These are phyloP conservation scores for Sebastes oblongus DNA, from an alignment of 2,797 vertebrate species.

Conservation along the genomic window DNA sequence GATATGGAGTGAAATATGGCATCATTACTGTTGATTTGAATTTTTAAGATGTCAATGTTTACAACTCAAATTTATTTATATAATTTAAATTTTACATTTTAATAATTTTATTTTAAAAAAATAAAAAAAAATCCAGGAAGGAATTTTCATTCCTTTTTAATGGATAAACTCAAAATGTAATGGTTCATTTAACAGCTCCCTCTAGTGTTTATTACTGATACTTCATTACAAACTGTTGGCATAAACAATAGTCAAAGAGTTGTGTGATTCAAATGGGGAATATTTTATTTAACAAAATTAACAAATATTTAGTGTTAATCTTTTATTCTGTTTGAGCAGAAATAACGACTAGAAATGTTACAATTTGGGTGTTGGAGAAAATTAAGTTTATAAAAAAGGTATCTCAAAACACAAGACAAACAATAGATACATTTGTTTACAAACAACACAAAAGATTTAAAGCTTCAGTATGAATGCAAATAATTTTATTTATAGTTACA, in stretches of 20 bases:
- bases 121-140: background rate
- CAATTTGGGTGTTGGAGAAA: background rate
- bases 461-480: background rate
- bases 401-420: background rate
- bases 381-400: background rate
- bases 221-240: background rate
- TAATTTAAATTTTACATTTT: too few relatives aligned
- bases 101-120: too few relatives aligned
- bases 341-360: background rate
- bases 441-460: background rate
- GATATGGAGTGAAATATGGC: background rate
- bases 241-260: background rate
- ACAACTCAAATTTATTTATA: background rate
- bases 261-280: background rate
- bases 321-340: slow-evolving; percentile 29
- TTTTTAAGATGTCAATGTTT: background rate
- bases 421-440: background rate
- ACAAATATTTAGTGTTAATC: background rate
- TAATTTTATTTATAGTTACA: slow-evolving; percentile 78
- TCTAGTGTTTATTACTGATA: background rate
- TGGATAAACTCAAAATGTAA: background rate
- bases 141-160: background rate
- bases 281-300: background rate
- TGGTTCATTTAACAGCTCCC: background rate
- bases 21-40: too few relatives aligned